Base-by-base conservation (phyloP, 2,888 invertebrate genomes). In the Limnephilus auricula region DNA sequence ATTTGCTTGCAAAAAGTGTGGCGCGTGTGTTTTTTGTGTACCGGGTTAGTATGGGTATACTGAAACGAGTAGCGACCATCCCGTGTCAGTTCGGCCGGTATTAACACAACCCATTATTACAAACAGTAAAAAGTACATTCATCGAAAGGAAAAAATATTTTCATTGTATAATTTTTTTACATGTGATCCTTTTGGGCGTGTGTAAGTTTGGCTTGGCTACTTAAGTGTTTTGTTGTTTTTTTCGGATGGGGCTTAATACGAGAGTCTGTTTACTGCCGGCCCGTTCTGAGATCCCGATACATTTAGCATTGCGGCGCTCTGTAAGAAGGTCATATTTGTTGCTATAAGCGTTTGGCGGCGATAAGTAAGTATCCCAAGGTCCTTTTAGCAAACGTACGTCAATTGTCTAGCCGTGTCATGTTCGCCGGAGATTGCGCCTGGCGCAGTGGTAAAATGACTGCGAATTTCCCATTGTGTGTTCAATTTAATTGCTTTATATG, bases 251-350 rank as follows among this genome's bases (percentile, higher is more conserved):
- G 86, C 86, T 90, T 90, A 86, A 90, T 86, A 82, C 83, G 91
- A 88, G 91, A 89, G 91, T 88, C 87, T 91, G 91, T 91, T 91
- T 91, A 88, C 87, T 88, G 87, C 79, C 87, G 87, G 65, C 87
- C 87, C 87, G 40, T 88, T 88, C 87, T 88, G 87, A 88, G 87
- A 78, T 88, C 87, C 87, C 32, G 87, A 88, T 88, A 88, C 87
- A 78, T 79, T 79, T 65, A 88, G 87, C 87, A 78, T 79, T 65
- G 87, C 37, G 87, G 87, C 87, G 87, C 78, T 88, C 87, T 34
- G 87, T 88, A 88, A 88, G 34, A 88, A 88, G 87, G 87, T 88
- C 87, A 78, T 78, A n/a, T 79, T 45, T 32, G 31, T 45, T 50
- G 45, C 45, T 31, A 86, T 34, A 31, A 50, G n/a, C 50, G 50